A percentile compares a stretch with the other conserved stretches of the same genome.
Conservation (phyloP, 2,113 vertebrate genomes). For the Psophia crepitans region DNA sequence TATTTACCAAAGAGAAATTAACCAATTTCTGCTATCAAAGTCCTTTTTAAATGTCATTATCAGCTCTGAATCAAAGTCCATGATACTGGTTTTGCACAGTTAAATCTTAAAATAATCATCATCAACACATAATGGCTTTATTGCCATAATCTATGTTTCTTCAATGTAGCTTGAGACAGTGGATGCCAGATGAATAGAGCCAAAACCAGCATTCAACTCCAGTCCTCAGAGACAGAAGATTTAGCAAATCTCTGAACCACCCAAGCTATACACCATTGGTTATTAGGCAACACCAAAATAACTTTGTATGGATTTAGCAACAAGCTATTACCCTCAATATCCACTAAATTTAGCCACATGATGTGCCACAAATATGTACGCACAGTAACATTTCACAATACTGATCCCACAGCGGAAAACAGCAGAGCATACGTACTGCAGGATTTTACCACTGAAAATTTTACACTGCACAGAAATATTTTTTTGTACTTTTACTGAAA, state of each 20-base stretch:
- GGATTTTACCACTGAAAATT: neutral
- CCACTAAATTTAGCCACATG: conserved; percentile 3
- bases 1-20: too few species aligned
- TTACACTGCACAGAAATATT: neutral
- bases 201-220: neutral
- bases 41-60: neutral
- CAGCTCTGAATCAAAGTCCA: neutral
- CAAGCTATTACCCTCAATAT: neutral
- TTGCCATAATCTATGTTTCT: neutral
- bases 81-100: neutral
- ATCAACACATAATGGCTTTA: neutral
- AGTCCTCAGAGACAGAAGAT: neutral
- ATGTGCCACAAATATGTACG: neutral
- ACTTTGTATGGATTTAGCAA: conserved; percentile 19
- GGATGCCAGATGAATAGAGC: neutral
- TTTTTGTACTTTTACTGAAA: neutral
- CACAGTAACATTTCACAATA: conserved; percentile 13
- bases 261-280: neutral
- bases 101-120: neutral
- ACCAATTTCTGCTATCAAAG: neutral
- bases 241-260: neutral
- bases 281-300: neutral
- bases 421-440: neutral
- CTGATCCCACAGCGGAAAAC: neutral
- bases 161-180: neutral